phyloP scores from a whole-genome alignment of 2,888 invertebrate species.

The Drosophila suboccidentalis region DNA sequence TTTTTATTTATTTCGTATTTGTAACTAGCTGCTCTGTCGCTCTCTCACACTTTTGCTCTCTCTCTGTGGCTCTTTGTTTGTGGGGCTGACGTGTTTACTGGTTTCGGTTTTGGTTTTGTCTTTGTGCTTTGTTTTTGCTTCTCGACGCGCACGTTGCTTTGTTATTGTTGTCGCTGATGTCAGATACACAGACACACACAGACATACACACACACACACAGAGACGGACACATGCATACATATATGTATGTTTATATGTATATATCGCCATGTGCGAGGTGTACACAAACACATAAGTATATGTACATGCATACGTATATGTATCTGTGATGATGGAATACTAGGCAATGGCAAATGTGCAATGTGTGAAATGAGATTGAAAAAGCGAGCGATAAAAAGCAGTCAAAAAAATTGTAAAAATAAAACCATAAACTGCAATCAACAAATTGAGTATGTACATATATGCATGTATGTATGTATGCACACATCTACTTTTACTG shows the following conservation, averaged over 20 bases:
- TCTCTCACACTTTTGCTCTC: conserved; percentile 12
- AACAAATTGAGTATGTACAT: conserved; percentile 8
- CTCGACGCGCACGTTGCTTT: conserved; percentile 70
- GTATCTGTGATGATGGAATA: conserved; percentile 33
- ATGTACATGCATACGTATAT: background rate
- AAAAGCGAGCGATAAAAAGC: conserved; percentile 34
- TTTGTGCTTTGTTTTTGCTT: conserved; percentile 54
- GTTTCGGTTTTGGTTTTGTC: conserved; percentile 55
- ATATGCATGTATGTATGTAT: background rate
- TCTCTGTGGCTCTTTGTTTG: conserved; percentile 15
- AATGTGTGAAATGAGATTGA: conserved; percentile 46
- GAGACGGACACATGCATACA: conserved; percentile 9
- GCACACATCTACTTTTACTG: conserved; percentile 3
- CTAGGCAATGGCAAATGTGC: conserved; percentile 47
- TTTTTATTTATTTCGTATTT: conserved; percentile 32
- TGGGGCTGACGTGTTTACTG: conserved; percentile 74
- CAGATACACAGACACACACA: conserved; percentile 48
- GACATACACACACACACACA: conserved; percentile 11
- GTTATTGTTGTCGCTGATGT: conserved; percentile 79
- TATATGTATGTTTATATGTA: background rate
- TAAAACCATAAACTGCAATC: conserved; percentile 15
- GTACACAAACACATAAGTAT: conserved; percentile 5
- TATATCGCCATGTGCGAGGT: conserved; percentile 56
- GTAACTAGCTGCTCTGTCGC: conserved; percentile 5
- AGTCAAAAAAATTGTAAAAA: conserved; percentile 29